Base-by-base conservation (phyloP, 1,140 invertebrate genomes). In the Trichonephila clavata region DNA sequence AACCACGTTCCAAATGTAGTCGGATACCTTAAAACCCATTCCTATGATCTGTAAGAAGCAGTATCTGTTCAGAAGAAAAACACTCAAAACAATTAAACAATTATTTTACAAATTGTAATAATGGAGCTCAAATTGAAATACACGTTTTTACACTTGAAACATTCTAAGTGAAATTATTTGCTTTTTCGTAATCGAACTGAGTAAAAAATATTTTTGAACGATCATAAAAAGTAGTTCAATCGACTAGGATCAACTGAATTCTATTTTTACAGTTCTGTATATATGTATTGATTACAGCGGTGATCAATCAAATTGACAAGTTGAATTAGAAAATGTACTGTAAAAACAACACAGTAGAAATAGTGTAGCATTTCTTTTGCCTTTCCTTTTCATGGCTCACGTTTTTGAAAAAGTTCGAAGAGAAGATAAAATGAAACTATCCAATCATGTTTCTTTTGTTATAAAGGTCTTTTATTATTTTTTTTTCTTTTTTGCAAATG, bases 291-390 rank as follows among this genome's bases (percentile, higher is more conserved):
- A 77, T 77, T 77, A 32, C 14, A 39, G 14, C 4, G 68, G 24
- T 77, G 27, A 77, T 77, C 68, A 77, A 77, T 77, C 68, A 77
- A 77, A 77, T 77, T 77, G 68, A 77, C 68, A 77, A 20, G 24
- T 32, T 77, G 68, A 77, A 77, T 77, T 77, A 39, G 27, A 77
- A 77, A 77, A 77, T 77, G 16, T 77, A 77, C 68, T 27, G 68
- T 77, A 77, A 77, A 77, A 39, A 77, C 68, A 77, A 32, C 68
- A 32, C 0, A 77, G 27, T 6, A 77, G 68, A 77, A 77, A 77
- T 77, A 24, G 32, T 77, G 27, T 77, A 77, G 27, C 24, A 32
- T 77, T 68, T 39, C 68, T 77, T 77, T 71, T 71, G 7, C 13
- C 24, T 1, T 32, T 61, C 60, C 16, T 61, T 61, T 77, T 77